Evolutionary conservation across 2,888 invertebrate genomes (phyloP).

Genomic region (Norana najaformis): DNA sequence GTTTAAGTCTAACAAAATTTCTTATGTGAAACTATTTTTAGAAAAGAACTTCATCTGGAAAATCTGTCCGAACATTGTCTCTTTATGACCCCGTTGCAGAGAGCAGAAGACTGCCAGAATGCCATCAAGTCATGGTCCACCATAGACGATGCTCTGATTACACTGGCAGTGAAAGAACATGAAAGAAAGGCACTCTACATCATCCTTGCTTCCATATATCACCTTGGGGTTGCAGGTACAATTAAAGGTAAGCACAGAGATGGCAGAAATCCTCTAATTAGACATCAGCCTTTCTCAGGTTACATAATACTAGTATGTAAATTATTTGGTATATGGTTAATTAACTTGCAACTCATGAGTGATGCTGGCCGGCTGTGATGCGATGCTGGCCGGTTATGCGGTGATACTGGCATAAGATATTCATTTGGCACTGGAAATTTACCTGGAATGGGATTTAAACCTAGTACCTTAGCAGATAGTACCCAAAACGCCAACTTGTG

Average conservation of each 20-base stretch:
- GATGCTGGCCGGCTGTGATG: too few relatives aligned
- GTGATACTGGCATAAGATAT: too few relatives aligned
- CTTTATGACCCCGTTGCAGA: conserved; percentile 31
- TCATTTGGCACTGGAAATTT: not conserved
- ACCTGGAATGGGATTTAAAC: not conserved
- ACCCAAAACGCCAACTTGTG: too few relatives aligned
- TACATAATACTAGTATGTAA: not conserved
- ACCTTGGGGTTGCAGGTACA: conserved; percentile 35
- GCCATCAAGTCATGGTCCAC: conserved; percentile 17
- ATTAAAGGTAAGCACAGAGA: conserved; percentile 31
- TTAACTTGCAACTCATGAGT: not conserved
- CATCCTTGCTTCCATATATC: conserved; percentile 32
- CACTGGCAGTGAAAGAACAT: conserved; percentile 22
- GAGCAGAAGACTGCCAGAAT: not conserved
- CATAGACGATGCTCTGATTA: conserved; percentile 24
- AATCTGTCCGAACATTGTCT: conserved; percentile 24
- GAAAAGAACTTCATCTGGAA: conserved; percentile 25
- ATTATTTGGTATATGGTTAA: not conserved
- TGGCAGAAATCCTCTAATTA: not conserved
- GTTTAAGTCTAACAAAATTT: not conserved
- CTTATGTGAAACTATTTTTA: not conserved
- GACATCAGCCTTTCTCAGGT: not conserved
- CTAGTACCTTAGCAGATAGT: too few relatives aligned
- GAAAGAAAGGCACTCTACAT: conserved; percentile 20
- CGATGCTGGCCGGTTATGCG: too few relatives aligned